Conservation (phyloP, 2,797 vertebrate genomes). For the Manis javanica region DNA sequence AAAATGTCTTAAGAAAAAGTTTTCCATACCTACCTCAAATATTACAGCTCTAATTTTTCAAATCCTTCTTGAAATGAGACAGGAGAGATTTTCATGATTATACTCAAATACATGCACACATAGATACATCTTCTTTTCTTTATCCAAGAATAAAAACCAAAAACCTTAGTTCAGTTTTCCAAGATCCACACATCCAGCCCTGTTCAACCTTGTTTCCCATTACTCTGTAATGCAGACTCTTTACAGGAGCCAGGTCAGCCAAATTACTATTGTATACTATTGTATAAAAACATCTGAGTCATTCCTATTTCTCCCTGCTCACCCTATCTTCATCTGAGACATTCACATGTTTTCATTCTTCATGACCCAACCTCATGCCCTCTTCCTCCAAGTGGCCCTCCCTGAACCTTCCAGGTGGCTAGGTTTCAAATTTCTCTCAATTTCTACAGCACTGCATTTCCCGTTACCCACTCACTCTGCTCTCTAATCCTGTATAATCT, state of each 20-base stretch:
- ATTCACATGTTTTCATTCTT: not conserved
- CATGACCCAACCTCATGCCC: not conserved
- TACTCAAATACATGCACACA: not conserved
- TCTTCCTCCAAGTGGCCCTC: not conserved
- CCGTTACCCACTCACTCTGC: not conserved
- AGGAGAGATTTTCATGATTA: not conserved
- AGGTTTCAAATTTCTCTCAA: constrained; percentile 7
- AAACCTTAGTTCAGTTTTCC: not conserved
- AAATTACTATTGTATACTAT: not conserved
- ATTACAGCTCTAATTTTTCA: not conserved
- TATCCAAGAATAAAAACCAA: not conserved
- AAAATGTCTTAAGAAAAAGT: not conserved
- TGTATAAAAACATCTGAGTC: not conserved
- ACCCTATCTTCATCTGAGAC: not conserved
- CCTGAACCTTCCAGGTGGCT: not conserved
- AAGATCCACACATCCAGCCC: not conserved
- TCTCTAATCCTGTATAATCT: not conserved
- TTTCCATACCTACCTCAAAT: not conserved
- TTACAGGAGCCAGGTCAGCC: not conserved
- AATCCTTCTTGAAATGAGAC: not conserved
- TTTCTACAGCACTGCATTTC: not conserved
- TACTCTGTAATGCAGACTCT: not conserved
- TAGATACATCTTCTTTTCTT: not conserved
- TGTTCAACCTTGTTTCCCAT: not conserved
- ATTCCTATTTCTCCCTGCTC: not conserved